Evolutionary conservation across 2,888 invertebrate species (phyloP).

Genomic region (Agrotis ipsilon): DNA sequence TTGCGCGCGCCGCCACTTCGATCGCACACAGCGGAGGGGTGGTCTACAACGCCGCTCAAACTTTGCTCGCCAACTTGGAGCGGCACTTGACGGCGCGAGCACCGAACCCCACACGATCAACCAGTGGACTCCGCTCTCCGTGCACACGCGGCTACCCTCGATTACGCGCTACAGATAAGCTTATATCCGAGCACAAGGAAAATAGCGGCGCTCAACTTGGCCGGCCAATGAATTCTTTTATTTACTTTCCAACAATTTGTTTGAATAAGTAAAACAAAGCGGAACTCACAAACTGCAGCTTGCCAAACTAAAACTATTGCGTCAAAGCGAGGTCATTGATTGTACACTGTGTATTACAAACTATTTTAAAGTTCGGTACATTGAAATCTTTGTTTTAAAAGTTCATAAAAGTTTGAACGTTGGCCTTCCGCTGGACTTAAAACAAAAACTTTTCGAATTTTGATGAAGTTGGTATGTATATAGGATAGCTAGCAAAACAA

Average conservation of each 20-base stretch:
- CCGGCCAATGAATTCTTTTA: slow-evolving; percentile 44
- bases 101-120: slow-evolving; percentile 79
- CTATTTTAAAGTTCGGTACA: slow-evolving; percentile 12
- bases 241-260: slow-evolving; percentile 52
- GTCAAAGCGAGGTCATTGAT: background rate
- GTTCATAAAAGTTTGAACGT: slow-evolving; percentile 43
- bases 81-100: slow-evolving; percentile 78
- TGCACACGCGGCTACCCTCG: slow-evolving; percentile 60
- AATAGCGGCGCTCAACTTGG: slow-evolving; percentile 20
- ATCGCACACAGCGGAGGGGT: slow-evolving; percentile 81
- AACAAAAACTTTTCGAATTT: background rate
- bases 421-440: background rate
- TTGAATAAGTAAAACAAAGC: slow-evolving; percentile 39
- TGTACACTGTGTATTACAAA: background rate
- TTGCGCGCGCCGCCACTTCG: slow-evolving; percentile 87
- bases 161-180: slow-evolving; percentile 46
- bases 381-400: slow-evolving; percentile 27
- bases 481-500: slow-evolving; percentile 33
- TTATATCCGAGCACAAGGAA: slow-evolving; percentile 33
- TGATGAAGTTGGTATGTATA: background rate
- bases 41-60: slow-evolving; percentile 78
- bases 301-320: background rate
- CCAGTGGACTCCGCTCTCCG: slow-evolving; percentile 78
- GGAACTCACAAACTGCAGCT: slow-evolving; percentile 18
- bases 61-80: slow-evolving; percentile 84